Base-by-base conservation (phyloP, 1,140 invertebrate genomes). In the Zelostemma sp. region DNA sequence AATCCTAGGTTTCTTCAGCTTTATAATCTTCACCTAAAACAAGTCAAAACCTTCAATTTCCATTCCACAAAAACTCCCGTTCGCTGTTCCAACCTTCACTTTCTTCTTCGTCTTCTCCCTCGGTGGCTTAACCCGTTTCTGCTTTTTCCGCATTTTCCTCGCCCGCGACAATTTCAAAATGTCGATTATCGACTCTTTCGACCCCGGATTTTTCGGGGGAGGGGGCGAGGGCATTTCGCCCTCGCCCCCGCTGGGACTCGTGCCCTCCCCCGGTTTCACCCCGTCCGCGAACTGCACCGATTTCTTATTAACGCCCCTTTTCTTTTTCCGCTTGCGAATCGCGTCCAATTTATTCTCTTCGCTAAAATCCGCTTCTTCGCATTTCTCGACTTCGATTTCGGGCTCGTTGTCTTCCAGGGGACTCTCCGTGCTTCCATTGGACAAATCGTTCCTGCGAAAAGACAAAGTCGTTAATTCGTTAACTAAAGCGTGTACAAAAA, bases 231-330 rank as follows among this genome's bases (percentile, higher is more conserved):
- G 85, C 73, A 90, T 85, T 49, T 90, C 89, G 1, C 82, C 83
- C 71, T 91, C 89, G 1, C 88, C 88, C 8, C 88, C 89, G 21
- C 88, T 90, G 0, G 88, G 87, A 63, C 88, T 90, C 0, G 89
- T 90, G 0, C 90, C 90, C 67, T 90, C 88, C 0, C 90, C 90
- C n/a, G 90, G 90, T 56, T 85, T 82, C 14, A 91, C 80, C 16
- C 89, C 90, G 79, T 91, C 89, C 2, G 89, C 89, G 72, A 91
- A 91, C 71, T 88, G 87, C 0, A 91, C 90, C 6, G 75, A 81
- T 67, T 90, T 88, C 38, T 83, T 80, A 5, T 14, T 41, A 6
- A 11, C 16, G 8, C 25, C 12, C 11, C 38, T 8, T 2, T 79
- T 16, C 55, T 59, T 73, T 19, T 50, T 51, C 50, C 71, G 51